phyloP scores from a whole-genome alignment of 1,140 invertebrate species.

The Ostrea denselamellosa region DNA sequence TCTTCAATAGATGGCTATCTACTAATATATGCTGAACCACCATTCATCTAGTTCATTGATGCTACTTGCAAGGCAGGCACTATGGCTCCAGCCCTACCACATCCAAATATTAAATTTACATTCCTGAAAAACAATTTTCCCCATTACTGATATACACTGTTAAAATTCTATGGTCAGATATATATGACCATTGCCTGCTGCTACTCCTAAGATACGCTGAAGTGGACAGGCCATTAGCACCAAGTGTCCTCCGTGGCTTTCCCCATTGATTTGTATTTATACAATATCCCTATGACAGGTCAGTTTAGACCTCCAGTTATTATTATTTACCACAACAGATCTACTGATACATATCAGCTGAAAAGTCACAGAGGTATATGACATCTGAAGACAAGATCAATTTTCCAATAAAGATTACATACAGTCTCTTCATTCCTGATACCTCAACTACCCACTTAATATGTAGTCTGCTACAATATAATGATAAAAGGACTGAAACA shows the following conservation, averaged over 20 bases:
- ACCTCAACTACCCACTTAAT: conserved; percentile 13
- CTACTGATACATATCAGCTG: conserved; percentile 12
- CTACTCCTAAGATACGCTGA: neutral
- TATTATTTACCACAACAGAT: conserved; percentile 6
- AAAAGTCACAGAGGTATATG: neutral
- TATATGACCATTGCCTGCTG: neutral
- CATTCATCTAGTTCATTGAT: conserved; percentile 11
- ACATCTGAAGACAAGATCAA: conserved; percentile 21
- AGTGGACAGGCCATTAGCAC: neutral
- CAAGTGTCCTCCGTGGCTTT: neutral
- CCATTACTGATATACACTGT: neutral
- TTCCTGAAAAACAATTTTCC: conserved; percentile 12
- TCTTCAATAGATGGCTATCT: conserved; percentile 29
- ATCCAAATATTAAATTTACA: conserved; percentile 22
- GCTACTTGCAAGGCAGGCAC: neutral
- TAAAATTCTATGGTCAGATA: neutral
- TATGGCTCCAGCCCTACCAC: neutral
- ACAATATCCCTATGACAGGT: conserved; percentile 7
- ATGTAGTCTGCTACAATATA: neutral
- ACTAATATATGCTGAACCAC: neutral
- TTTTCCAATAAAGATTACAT: neutral
- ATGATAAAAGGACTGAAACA: neutral
- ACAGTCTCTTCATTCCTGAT: neutral
- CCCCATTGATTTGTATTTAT: neutral
- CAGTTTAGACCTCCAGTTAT: conserved; percentile 17